Percentiles rank a stretch among this genome's conserved stretches.
Evolutionary conservation across 2,113 vertebrate species (phyloP).

Genomic region (Antechinus flavipes): DNA sequence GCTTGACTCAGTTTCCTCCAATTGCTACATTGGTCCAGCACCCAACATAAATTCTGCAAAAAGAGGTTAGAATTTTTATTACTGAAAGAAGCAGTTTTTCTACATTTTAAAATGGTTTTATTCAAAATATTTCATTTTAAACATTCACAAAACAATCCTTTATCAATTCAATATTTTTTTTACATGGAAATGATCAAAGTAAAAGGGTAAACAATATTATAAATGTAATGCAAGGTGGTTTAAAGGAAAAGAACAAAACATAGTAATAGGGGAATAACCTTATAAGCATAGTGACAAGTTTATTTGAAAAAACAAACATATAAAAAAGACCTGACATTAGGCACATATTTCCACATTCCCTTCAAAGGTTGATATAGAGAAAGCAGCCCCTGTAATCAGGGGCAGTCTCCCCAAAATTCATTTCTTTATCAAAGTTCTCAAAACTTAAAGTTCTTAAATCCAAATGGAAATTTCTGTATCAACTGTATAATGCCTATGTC

Average conservation of each 20-base stretch:
- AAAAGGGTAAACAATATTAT: slow-evolving; percentile 60
- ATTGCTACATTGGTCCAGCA: background rate
- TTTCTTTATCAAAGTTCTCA: slow-evolving; percentile 72
- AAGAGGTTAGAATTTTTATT: background rate
- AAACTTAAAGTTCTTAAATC: slow-evolving; percentile 78
- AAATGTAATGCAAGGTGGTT: slow-evolving; percentile 71
- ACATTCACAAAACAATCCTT: slow-evolving; percentile 75
- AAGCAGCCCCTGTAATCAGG: slow-evolving; percentile 79
- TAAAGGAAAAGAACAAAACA: slow-evolving; percentile 28
- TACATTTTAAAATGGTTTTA: slow-evolving; percentile 62
- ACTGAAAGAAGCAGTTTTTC: slow-evolving; percentile 42
- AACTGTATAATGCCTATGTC: slow-evolving; percentile 69
- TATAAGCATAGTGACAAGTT: slow-evolving; percentile 67
- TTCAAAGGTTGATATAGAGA: slow-evolving; percentile 59
- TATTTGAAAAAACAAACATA: slow-evolving; percentile 64
- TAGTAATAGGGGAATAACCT: slow-evolving; percentile 63
- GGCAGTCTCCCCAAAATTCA: slow-evolving; percentile 79
- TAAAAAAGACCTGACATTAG: slow-evolving; percentile 18
- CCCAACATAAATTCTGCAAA: background rate
- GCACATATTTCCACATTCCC: slow-evolving; percentile 78
- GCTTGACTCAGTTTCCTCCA: background rate
- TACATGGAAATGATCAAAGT: slow-evolving; percentile 71
- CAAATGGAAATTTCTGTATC: slow-evolving; percentile 71
- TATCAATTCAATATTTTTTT: slow-evolving; percentile 63
- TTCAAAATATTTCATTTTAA: slow-evolving; percentile 74